Evolutionary conservation across 2,888 invertebrate genomes (phyloP).

Genomic region (Osmoderma eremita): DNA sequence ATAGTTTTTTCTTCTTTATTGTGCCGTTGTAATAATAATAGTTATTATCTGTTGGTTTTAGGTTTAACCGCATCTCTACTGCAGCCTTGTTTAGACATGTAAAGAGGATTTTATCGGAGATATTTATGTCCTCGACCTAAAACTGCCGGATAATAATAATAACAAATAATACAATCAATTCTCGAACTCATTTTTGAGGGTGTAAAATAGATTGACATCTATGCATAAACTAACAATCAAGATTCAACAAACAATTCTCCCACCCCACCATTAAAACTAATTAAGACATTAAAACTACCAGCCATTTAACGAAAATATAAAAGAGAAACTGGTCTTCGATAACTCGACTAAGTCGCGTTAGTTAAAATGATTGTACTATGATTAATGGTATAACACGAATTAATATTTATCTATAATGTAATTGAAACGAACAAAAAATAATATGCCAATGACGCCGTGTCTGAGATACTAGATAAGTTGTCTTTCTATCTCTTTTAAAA

Average conservation of each 20-base stretch:
- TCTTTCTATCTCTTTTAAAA: conserved; percentile 51
- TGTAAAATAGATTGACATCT: too few relatives aligned
- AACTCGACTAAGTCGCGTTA: conserved; percentile 30
- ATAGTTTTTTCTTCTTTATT: background rate
- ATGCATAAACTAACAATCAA: too few relatives aligned
- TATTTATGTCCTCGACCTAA: too few relatives aligned
- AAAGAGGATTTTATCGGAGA: too few relatives aligned
- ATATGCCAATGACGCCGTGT: conserved; percentile 57
- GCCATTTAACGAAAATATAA: background rate
- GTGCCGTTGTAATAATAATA: background rate
- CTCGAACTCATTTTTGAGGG: too few relatives aligned
- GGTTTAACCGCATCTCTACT: too few relatives aligned
- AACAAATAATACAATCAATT: too few relatives aligned
- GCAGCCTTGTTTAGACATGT: too few relatives aligned
- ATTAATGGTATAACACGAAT: conserved; percentile 41
- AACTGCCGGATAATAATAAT: too few relatives aligned
- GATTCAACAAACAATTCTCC: background rate
- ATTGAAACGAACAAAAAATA: conserved; percentile 38
- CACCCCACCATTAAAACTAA: background rate
- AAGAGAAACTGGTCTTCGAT: conserved; percentile 28
- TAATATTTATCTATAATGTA: conserved; percentile 41
- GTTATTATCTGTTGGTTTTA: too few relatives aligned
- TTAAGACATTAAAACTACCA: too few relatives aligned
- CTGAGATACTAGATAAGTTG: conserved; percentile 59
- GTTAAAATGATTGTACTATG: conserved; percentile 32